Conservation (phyloP, 2,888 invertebrate species). For the Rhagium mordax region DNA sequence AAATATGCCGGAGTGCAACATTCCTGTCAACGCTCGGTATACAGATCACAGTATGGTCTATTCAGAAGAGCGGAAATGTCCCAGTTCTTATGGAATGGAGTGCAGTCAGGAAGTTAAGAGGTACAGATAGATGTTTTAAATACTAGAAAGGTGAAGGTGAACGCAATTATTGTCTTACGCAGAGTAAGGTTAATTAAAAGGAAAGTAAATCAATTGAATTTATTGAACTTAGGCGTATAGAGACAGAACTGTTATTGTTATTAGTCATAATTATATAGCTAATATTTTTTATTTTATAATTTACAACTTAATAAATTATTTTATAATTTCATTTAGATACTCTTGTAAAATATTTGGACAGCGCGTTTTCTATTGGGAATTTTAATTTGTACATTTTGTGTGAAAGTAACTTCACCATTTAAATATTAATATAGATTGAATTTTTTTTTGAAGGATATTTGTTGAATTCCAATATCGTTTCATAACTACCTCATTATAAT, state of each 20-base stretch:
- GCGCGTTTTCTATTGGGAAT: too few relatives aligned
- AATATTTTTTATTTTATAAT: too few relatives aligned
- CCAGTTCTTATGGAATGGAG: not conserved
- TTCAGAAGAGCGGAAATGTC: not conserved
- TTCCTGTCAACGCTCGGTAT: not conserved
- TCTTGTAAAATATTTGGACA: too few relatives aligned
- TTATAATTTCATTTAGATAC: too few relatives aligned
- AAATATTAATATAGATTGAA: not conserved
- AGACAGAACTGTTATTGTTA: too few relatives aligned
- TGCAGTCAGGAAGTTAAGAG: not conserved
- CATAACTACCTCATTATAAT: not conserved
- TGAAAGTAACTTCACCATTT: not conserved
- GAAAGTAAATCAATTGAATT: not conserved
- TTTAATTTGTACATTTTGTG: too few relatives aligned
- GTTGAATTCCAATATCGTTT: not conserved
- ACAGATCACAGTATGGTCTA: not conserved
- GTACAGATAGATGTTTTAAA: not conserved
- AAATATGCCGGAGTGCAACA: not conserved
- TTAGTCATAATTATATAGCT: too few relatives aligned
- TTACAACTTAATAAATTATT: too few relatives aligned
- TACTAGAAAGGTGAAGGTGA: slow-evolving; percentile 8
- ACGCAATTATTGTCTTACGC: not conserved
- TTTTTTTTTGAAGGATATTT: not conserved
- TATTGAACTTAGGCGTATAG: not conserved
- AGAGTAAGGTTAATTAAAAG: not conserved